Evolutionary conservation across 1,140 invertebrate species (phyloP).

Genomic region (Drosophila lowei): DNA sequence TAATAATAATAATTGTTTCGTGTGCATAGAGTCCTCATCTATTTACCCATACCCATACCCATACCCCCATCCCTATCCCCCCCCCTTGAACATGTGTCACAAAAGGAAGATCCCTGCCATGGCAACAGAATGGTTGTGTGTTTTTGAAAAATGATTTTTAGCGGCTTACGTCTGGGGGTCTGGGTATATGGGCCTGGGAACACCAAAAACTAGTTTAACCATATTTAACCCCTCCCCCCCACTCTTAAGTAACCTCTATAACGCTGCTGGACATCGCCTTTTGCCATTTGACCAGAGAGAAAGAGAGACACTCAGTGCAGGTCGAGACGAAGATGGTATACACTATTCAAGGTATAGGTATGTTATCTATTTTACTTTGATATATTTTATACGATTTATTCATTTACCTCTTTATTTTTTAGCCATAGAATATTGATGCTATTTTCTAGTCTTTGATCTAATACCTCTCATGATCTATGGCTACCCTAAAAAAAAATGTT

Average conservation of each 20-base stretch:
- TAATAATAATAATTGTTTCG: constrained; percentile 80
- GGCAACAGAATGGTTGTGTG: constrained; percentile 11
- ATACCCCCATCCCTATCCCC: neutral
- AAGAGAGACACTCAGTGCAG: no score
- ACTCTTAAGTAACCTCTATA: constrained; percentile 6
- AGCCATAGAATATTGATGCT: no score
- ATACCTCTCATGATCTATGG: no score
- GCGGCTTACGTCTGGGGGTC: constrained; percentile 28
- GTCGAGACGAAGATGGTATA: no score
- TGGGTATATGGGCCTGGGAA: constrained; percentile 15
- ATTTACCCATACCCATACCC: constrained; percentile 11
- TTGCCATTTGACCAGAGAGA: constrained; percentile 42
- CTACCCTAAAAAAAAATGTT: no score
- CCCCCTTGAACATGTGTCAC: constrained; percentile 21
- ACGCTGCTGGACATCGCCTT: constrained; percentile 43
- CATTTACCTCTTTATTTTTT: no score
- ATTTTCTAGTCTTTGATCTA: no score
- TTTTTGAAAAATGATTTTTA: constrained; percentile 51
- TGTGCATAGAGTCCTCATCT: constrained; percentile 46
- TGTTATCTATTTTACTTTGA: no score
- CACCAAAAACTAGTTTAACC: constrained; percentile 48
- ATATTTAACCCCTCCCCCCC: neutral
- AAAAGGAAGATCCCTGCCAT: neutral
- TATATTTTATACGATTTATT: no score
- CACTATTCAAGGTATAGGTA: no score